phyloP scores from a whole-genome alignment of 23 tunicate genomes.

The Clavelina lepadiformis region DNA sequence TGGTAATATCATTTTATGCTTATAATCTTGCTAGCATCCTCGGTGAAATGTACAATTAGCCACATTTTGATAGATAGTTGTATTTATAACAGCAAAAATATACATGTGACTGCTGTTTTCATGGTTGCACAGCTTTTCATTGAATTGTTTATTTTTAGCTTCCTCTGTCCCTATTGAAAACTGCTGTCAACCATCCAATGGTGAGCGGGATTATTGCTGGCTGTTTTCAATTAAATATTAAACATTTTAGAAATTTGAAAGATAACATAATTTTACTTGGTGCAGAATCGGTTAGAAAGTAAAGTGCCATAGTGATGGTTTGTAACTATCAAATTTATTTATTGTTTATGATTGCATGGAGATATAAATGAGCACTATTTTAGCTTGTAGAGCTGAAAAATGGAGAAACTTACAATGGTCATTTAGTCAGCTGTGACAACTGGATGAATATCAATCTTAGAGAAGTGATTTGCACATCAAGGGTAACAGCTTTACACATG shows the following conservation, averaged over 20 bases:
- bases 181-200: constrained; percentile 98
- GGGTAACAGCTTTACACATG: constrained; percentile 21
- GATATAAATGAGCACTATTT: background rate
- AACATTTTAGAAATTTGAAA: background rate
- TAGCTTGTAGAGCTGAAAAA: constrained; percentile 95
- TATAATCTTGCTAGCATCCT: too few relatives aligned
- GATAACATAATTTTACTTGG: background rate
- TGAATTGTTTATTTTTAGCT: constrained; percentile 60
- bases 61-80: too few relatives aligned
- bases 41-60: too few relatives aligned
- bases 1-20: too few relatives aligned
- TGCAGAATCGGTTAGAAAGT: too few relatives aligned
- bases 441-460: constrained; percentile 97
- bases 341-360: too few relatives aligned
- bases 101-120: too few relatives aligned
- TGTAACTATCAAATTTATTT: background rate
- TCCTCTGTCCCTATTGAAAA: constrained; percentile 85
- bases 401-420: constrained; percentile 99
- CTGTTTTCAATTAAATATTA: background rate
- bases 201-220: constrained; percentile 4
- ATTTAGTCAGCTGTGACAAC: constrained; percentile 95
- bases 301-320: too few relatives aligned
- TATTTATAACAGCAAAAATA: too few relatives aligned
- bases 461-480: constrained; percentile 97
- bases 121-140: too few relatives aligned